phyloP scores from a whole-genome alignment of 2,888 invertebrate species.

The Sicus ferrugineus region DNA sequence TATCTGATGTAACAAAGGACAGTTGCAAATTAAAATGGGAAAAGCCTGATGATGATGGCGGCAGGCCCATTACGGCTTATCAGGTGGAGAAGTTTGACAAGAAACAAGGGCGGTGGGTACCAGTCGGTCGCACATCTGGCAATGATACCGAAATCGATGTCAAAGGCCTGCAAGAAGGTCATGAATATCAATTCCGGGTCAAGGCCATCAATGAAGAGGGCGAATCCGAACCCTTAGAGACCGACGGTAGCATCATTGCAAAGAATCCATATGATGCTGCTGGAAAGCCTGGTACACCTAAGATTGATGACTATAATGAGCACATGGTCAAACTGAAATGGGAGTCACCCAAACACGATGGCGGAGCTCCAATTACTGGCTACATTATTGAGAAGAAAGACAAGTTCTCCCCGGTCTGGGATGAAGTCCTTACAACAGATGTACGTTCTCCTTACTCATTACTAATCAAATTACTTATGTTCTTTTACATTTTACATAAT shows the following conservation, averaged over 20 bases:
- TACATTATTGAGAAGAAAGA: slow-evolving; percentile 93
- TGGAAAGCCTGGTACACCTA: slow-evolving; percentile 86
- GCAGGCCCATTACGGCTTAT: slow-evolving; percentile 91
- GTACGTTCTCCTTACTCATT: slow-evolving; percentile 34
- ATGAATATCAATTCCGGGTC: slow-evolving; percentile 93
- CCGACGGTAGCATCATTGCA: slow-evolving; percentile 86
- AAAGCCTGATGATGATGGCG: slow-evolving; percentile 94
- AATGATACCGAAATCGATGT: slow-evolving; percentile 88
- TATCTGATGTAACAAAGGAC: slow-evolving; percentile 86
- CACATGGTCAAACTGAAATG: slow-evolving; percentile 90
- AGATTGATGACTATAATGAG: slow-evolving; percentile 88
- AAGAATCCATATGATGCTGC: slow-evolving; percentile 96
- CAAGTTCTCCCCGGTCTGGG: slow-evolving; percentile 86
- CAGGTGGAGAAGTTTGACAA: slow-evolving; percentile 94
- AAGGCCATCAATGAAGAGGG: slow-evolving; percentile 94
- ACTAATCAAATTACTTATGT: background rate
- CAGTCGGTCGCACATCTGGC: slow-evolving; percentile 83
- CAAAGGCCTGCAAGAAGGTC: slow-evolving; percentile 87
- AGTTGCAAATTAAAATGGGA: slow-evolving; percentile 92
- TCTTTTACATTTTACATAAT: too few relatives aligned
- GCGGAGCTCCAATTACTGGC: slow-evolving; percentile 97
- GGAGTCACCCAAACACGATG: slow-evolving; percentile 93
- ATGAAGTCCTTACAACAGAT: slow-evolving; percentile 72
- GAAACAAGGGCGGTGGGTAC: slow-evolving; percentile 91
- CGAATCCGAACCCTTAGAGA: slow-evolving; percentile 92